phyloP scores from a whole-genome alignment of 2,888 invertebrate genomes.

The Cremastinae sp. region DNA sequence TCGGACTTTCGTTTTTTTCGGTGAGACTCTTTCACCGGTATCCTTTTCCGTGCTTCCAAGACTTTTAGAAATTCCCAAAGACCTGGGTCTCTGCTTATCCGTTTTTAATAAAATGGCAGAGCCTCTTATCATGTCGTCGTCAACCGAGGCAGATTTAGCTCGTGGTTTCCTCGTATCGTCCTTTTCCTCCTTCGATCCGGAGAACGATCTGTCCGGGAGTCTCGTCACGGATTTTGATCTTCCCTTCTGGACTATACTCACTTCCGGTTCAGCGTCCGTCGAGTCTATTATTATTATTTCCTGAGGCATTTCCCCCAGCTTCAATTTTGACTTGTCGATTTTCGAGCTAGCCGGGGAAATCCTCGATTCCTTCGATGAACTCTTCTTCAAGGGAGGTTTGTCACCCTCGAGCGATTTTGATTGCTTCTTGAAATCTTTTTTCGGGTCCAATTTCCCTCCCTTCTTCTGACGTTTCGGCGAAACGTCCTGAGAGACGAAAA shows the following conservation, averaged over 20 bases:
- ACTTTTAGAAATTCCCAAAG: constrained; percentile 78
- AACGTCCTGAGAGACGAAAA: constrained; percentile 75
- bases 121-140: constrained; percentile 76
- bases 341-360: constrained; percentile 72
- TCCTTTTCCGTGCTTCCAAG: constrained; percentile 77
- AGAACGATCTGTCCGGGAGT: constrained; percentile 73
- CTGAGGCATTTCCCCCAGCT: constrained; percentile 78
- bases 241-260: constrained; percentile 78
- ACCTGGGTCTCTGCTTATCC: constrained; percentile 76
- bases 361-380: constrained; percentile 73
- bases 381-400: constrained; percentile 76
- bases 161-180: constrained; percentile 72
- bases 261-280: constrained; percentile 75
- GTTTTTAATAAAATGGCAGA: constrained; percentile 63
- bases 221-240: constrained; percentile 77
- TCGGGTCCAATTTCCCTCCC: constrained; percentile 71
- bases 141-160: constrained; percentile 76
- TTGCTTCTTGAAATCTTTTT: constrained; percentile 78
- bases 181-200: constrained; percentile 72
- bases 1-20: constrained; percentile 81
- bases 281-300: constrained; percentile 79
- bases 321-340: constrained; percentile 78
- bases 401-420: constrained; percentile 78
- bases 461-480: constrained; percentile 75
- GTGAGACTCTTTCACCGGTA: constrained; percentile 75